These are phyloP conservation scores for Oncorhynchus clarkii DNA, from an alignment of 2,113 vertebrate genomes.

Conservation along the genomic window DNA sequence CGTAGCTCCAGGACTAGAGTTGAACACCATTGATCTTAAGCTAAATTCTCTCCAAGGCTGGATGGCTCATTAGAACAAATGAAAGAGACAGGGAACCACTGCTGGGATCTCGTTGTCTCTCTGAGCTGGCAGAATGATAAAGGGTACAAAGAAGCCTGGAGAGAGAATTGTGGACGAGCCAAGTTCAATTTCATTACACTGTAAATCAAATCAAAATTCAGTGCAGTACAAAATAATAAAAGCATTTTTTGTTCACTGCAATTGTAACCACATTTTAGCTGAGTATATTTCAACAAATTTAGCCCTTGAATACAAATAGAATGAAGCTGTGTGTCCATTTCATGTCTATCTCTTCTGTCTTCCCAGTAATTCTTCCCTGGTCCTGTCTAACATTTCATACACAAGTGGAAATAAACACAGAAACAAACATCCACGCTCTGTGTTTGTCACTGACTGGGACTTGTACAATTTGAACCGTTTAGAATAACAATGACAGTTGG, in stretches of 20 bases:
- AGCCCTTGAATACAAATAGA: too few species aligned
- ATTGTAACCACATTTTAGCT: too few species aligned
- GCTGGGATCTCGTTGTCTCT: constrained; percentile 6
- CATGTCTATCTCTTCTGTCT: too few species aligned
- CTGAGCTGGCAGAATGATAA: constrained; percentile 37
- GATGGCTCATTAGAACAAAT: constrained; percentile 45
- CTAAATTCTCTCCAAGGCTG: too few species aligned
- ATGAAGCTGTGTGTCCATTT: too few species aligned
- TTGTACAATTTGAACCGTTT: constrained; percentile 9
- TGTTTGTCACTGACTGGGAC: constrained; percentile 36
- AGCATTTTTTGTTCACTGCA: too few species aligned
- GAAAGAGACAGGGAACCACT: constrained; percentile 6
- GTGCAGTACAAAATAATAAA: too few species aligned
- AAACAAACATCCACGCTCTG: constrained; percentile 50
- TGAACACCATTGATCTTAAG: neutral
- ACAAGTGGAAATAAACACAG: constrained; percentile 50
- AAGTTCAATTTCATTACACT: too few species aligned
- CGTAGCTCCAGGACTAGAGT: neutral
- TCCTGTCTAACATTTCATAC: too few species aligned
- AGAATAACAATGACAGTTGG: constrained; percentile 44
- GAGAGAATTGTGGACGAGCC: constrained; percentile 23
- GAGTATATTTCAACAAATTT: too few species aligned
- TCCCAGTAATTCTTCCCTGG: too few species aligned
- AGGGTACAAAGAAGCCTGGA: neutral
- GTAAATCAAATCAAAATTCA: too few species aligned